Evolutionary conservation across 2,888 invertebrate genomes (phyloP).

Genomic region (Caenorhabditis auriculariae): DNA sequence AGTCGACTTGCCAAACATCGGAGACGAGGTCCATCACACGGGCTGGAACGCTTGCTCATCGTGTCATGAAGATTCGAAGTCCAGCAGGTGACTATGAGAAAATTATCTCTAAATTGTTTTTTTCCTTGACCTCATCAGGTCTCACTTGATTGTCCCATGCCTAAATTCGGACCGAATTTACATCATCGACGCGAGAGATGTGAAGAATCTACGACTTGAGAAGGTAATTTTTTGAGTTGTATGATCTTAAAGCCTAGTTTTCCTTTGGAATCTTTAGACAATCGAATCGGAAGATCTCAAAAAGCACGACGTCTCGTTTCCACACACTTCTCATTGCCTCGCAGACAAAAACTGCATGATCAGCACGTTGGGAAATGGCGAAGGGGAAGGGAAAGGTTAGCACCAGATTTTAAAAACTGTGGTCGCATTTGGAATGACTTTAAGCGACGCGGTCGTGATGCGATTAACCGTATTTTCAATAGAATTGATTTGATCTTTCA

Average conservation of each 20-base stretch:
- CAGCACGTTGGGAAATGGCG: constrained; percentile 84
- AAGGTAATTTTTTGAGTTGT: constrained; percentile 5
- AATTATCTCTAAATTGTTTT: background rate
- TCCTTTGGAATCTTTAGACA: constrained; percentile 69
- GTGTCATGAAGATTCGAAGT: constrained; percentile 70
- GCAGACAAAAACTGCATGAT: constrained; percentile 91
- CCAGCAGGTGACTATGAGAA: constrained; percentile 16
- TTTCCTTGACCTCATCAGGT: constrained; percentile 66
- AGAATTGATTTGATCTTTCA: no score
- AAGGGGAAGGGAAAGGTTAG: constrained; percentile 81
- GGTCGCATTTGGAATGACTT: no score
- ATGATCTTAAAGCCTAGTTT: constrained; percentile 10
- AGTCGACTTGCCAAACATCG: constrained; percentile 75
- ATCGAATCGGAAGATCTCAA: constrained; percentile 81
- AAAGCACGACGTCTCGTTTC: constrained; percentile 78
- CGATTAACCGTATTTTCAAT: no score
- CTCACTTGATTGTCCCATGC: constrained; percentile 81
- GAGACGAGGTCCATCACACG: constrained; percentile 90
- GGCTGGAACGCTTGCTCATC: constrained; percentile 98
- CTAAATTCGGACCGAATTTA: constrained; percentile 82
- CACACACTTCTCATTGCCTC: constrained; percentile 91
- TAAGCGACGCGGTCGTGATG: no score
- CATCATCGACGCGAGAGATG: constrained; percentile 72
- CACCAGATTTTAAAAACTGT: no score
- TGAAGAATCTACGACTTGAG: constrained; percentile 42